These are phyloP conservation scores for Eupithecia insigniata DNA, from an alignment of 2,888 invertebrate species.

Conservation along the genomic window DNA sequence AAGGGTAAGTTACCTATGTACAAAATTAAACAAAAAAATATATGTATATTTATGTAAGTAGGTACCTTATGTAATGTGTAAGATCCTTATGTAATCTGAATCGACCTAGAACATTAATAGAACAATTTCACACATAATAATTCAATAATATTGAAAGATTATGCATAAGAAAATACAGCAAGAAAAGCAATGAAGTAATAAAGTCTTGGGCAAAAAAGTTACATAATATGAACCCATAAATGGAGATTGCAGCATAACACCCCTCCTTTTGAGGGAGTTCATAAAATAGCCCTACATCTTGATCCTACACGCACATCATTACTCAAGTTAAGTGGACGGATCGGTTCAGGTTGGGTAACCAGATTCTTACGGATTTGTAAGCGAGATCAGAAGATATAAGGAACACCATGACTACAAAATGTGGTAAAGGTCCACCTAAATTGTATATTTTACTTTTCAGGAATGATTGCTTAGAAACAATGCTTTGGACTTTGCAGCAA, in stretches of 20 bases:
- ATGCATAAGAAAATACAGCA: neutral
- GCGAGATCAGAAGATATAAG: conserved; percentile 47
- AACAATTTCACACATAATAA: too few relatives aligned
- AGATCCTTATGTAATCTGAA: neutral
- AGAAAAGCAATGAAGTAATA: neutral
- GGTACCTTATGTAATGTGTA: too few relatives aligned
- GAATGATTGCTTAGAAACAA: neutral
- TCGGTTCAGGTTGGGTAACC: conserved; percentile 73
- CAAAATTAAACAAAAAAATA: too few relatives aligned
- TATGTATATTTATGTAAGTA: too few relatives aligned
- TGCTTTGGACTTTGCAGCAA: neutral
- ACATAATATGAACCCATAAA: neutral
- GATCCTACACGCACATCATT: conserved; percentile 72
- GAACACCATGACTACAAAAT: neutral
- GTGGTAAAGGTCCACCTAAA: neutral
- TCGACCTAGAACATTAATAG: neutral
- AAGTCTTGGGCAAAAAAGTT: neutral
- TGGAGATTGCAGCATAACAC: neutral
- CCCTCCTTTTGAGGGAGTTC: neutral
- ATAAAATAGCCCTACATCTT: conserved; percentile 52
- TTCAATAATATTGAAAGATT: neutral
- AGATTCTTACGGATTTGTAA: conserved; percentile 62
- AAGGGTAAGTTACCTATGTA: too few relatives aligned
- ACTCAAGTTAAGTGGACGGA: conserved; percentile 80
- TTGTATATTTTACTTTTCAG: neutral